Evolutionary conservation across 2,113 vertebrate genomes (phyloP).

Genomic region (Puffinus mauretanicus): DNA sequence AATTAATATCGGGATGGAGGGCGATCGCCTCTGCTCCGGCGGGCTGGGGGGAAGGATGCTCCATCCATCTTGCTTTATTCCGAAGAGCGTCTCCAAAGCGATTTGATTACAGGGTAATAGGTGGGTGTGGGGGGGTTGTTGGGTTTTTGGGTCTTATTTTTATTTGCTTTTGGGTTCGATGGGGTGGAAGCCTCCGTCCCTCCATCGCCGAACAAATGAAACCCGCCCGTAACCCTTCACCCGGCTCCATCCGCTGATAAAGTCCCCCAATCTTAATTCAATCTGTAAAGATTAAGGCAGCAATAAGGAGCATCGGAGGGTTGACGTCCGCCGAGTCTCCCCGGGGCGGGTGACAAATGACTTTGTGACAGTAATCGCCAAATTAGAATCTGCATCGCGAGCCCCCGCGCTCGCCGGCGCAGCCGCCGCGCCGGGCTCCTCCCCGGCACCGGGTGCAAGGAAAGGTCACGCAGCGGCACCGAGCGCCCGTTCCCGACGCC

Average conservation of each 20-base stretch:
- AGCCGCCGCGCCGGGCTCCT: neutral
- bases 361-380: conserved; percentile 78
- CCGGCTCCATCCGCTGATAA: conserved; percentile 12
- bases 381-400: conserved; percentile 73
- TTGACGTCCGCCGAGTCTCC: conserved; percentile 26
- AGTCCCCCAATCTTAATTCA: conserved; percentile 65
- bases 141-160: neutral
- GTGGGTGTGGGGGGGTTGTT: neutral
- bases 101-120: neutral
- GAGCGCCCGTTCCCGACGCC: neutral
- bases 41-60: neutral
- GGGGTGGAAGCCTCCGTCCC: neutral
- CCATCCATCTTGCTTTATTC: conserved; percentile 17
- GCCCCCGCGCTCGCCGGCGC: conserved; percentile 4
- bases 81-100: neutral
- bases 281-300: conserved; percentile 70
- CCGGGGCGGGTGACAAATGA: conserved; percentile 72
- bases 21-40: neutral
- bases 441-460: neutral
- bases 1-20: neutral
- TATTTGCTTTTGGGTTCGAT: neutral
- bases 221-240: conserved; percentile 15
- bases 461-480: neutral
- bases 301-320: conserved; percentile 66
- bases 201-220: neutral